These are phyloP conservation scores for Rhadinocentrus ornatus DNA, from an alignment of 2,797 vertebrate genomes.

Conservation along the genomic window DNA sequence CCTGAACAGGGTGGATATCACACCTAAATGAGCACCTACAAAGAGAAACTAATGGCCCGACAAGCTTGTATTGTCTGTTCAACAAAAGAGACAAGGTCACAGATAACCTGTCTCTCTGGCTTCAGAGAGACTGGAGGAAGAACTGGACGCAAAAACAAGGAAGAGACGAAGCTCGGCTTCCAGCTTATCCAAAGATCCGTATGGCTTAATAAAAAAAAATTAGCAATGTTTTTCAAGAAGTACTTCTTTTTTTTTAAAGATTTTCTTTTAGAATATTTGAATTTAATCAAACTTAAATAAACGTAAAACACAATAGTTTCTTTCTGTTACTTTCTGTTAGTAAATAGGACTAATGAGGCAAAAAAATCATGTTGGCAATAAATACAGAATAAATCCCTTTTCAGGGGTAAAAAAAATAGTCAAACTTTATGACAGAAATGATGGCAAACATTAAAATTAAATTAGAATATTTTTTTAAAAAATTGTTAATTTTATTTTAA, in stretches of 20 bases:
- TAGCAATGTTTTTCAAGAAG: not conserved
- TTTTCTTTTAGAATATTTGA: no score
- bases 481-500: not conserved
- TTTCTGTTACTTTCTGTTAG: no score
- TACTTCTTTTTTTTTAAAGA: no score
- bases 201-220: not conserved
- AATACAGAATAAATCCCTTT: no score
- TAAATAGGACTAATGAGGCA: no score
- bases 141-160: slow-evolving; percentile 10
- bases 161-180: slow-evolving; percentile 4
- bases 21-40: slow-evolving; percentile 75
- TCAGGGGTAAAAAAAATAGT: no score
- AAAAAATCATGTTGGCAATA: no score
- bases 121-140: slow-evolving; percentile 59
- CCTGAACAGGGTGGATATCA: slow-evolving; percentile 65
- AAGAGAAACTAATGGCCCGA: slow-evolving; percentile 74
- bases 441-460: no score
- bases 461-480: not conserved
- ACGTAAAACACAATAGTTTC: no score
- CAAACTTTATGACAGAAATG: no score
- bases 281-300: no score
- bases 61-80: slow-evolving; percentile 72
- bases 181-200: not conserved
- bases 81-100: slow-evolving; percentile 73
- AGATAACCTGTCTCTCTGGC: slow-evolving; percentile 63